These are phyloP conservation scores for Drosophila recens DNA, from an alignment of 2,888 invertebrate genomes.

Conservation along the genomic window DNA sequence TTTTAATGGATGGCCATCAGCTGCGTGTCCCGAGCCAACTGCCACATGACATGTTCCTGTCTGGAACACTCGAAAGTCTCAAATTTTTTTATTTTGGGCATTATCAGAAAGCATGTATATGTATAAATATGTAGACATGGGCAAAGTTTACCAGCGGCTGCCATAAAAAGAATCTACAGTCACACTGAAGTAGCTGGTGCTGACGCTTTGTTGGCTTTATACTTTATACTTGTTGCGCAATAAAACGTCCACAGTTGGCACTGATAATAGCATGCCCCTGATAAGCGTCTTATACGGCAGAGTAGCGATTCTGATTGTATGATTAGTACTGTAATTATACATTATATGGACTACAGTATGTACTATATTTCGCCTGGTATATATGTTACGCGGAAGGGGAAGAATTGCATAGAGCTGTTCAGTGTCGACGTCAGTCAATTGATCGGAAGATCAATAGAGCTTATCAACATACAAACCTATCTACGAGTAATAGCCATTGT, in stretches of 20 bases:
- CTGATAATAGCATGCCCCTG: slow-evolving; percentile 58
- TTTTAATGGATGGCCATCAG: slow-evolving; percentile 6
- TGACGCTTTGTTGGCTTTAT: slow-evolving; percentile 30
- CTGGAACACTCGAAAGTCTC: slow-evolving; percentile 3
- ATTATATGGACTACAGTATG: neutral
- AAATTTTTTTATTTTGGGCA: neutral
- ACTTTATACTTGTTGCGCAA: slow-evolving; percentile 59
- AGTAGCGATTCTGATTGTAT: slow-evolving; percentile 11
- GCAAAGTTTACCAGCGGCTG: slow-evolving; percentile 18
- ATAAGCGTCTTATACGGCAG: slow-evolving; percentile 44
- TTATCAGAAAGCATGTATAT: slow-evolving; percentile 24
- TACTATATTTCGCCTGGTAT: neutral
- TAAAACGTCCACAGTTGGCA: slow-evolving; percentile 50
- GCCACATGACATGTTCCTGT: slow-evolving; percentile 26
- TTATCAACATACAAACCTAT: slow-evolving; percentile 57
- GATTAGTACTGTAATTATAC: slow-evolving; percentile 21
- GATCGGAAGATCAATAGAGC: slow-evolving; percentile 51
- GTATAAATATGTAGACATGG: slow-evolving; percentile 2
- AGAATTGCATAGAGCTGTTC: slow-evolving; percentile 23
- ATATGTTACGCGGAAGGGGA: slow-evolving; percentile 3
- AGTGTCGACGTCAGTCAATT: slow-evolving; percentile 31
- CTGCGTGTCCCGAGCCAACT: neutral
- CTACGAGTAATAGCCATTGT: slow-evolving; percentile 7
- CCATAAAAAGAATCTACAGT: slow-evolving; percentile 37
- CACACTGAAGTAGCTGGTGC: slow-evolving; percentile 48